A percentile compares a stretch with the other conserved stretches of the same genome.
These are phyloP conservation scores for Labrus mixtus DNA, from an alignment of 2,113 vertebrate genomes.

Conservation along the genomic window DNA sequence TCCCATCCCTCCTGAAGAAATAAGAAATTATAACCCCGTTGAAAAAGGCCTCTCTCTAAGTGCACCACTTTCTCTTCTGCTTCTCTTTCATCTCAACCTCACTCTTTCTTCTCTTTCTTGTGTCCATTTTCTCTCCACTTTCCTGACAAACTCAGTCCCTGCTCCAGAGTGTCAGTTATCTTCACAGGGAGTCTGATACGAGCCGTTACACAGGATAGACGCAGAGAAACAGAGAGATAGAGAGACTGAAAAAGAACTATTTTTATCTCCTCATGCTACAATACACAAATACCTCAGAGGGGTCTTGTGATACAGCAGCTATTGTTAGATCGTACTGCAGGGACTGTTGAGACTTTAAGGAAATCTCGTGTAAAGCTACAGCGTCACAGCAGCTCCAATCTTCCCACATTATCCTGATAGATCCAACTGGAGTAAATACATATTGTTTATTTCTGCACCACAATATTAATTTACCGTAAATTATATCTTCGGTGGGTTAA, in stretches of 20 bases:
- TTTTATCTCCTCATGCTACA: constrained; percentile 58
- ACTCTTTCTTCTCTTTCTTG: not conserved
- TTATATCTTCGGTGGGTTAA: not conserved
- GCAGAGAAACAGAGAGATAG: not conserved
- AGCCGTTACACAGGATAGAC: constrained; percentile 19
- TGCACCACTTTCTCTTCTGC: not conserved
- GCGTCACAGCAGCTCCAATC: not conserved
- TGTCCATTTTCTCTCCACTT: not conserved
- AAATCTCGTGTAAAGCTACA: constrained; percentile 27
- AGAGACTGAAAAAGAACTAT: constrained; percentile 44
- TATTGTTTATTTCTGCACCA: not conserved
- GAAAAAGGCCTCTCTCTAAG: not conserved
- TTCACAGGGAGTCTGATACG: not conserved
- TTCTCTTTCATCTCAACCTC: not conserved
- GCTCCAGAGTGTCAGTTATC: constrained; percentile 6
- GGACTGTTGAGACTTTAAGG: constrained; percentile 38
- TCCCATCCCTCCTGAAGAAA: too few species aligned
- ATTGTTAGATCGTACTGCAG: constrained; percentile 54
- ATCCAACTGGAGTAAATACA: not conserved
- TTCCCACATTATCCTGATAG: not conserved
- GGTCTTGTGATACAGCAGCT: constrained; percentile 60
- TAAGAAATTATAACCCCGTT: too few species aligned
- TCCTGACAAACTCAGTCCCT: constrained; percentile 2
- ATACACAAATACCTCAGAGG: constrained; percentile 45
- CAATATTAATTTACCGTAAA: not conserved